Evolutionary conservation across 1,140 invertebrate genomes (phyloP), one percentile per base, ranked within the genome.

Genomic region (Platyura marginata): DNA sequence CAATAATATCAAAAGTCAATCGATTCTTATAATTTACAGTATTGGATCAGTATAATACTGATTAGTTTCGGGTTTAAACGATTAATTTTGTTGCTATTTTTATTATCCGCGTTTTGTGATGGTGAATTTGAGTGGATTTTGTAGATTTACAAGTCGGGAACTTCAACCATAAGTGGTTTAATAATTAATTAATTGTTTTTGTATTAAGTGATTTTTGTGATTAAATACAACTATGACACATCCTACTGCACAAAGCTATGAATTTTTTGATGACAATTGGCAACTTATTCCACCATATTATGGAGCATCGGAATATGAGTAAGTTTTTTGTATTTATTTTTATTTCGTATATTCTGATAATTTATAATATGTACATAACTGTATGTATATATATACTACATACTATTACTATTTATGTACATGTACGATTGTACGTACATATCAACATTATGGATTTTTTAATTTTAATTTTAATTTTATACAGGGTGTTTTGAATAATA

Each of bases 231-330:
- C 13, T 8, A 29, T 29, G 25, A 29, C 25, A 29, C 25, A 29
- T 29, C 25, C 25, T 36, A 40, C n/a, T 23, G 16, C 20, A 3
- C 20, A 40, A 11, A 21, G 38, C 2, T 40, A 75, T 48, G 73
- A 76, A 45, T 69, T 64, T 46, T 78, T 78, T 49, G 75, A 79
- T 50, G 65, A 68, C 48, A 68, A 68, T 47, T 79, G 76, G 75
- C 67, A 76, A 46, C 65, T 76, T 36, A 72, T 76, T 44, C 75
- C 76, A 8, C 73, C 75, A 48, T 75, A 79, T 59, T 79, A 80
- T 55, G 62, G 69, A 23, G 67, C 70, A 18, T 68, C 67, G 47
- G 74, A 74, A 22, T 40, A 40, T 40, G 38, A 40, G 38, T 40
- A 16, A 40, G 38, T 40, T 3, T 13, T 29, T n/a, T n/a, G n/a